Evolutionary conservation across 2,888 invertebrate species (phyloP).

Genomic region (Scaeva pyrastri): DNA sequence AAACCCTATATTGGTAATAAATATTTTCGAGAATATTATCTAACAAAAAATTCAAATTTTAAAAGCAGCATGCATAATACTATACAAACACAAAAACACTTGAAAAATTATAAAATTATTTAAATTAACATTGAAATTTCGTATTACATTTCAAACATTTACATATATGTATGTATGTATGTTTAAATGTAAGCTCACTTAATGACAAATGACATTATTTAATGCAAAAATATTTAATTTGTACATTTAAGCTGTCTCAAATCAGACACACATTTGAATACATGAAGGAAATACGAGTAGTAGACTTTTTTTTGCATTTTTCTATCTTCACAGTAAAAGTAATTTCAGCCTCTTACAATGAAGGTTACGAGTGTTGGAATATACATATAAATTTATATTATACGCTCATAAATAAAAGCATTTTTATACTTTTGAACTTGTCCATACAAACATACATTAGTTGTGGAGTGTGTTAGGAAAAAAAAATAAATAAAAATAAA

Average conservation of each 20-base stretch:
- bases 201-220: conserved; percentile 43
- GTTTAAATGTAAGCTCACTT: background rate
- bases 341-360: conserved; percentile 46
- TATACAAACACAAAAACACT: background rate
- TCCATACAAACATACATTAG: no score
- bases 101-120: conserved; percentile 9
- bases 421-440: conserved; percentile 68
- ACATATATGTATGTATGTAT: background rate
- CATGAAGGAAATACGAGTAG: conserved; percentile 45
- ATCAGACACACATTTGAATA: conserved; percentile 23
- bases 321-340: conserved; percentile 33
- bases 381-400: conserved; percentile 18
- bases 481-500: background rate
- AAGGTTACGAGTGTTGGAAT: conserved; percentile 60
- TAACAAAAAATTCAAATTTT: background rate
- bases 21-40: background rate
- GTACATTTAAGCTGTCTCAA: conserved; percentile 14
- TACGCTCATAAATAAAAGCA: background rate
- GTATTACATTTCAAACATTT: conserved; percentile 67
- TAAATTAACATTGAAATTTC: conserved; percentile 64
- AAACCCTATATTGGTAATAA: background rate
- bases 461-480: conserved; percentile 11
- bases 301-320: conserved; percentile 39
- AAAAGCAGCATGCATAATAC: background rate
- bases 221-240: background rate